Evolutionary conservation across 2,888 invertebrate species (phyloP).

Genomic region (Heliconius ethilla): DNA sequence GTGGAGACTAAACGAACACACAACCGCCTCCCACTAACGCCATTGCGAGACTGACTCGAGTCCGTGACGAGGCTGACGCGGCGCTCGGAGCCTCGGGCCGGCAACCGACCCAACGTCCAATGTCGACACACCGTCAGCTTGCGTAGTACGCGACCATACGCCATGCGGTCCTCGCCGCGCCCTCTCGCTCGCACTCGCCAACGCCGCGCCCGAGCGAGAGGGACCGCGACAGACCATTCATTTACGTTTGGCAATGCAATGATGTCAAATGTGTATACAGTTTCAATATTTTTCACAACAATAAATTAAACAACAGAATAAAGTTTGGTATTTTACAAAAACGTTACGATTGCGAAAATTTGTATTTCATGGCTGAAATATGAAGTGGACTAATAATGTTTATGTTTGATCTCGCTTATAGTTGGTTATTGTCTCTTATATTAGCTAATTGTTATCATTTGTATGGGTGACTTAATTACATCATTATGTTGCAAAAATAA

Average conservation of each 20-base stretch:
- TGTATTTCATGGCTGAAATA: slow-evolving; percentile 44
- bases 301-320: slow-evolving; percentile 50
- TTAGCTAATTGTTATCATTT: slow-evolving; percentile 23
- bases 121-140: slow-evolving; percentile 81
- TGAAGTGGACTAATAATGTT: slow-evolving; percentile 32
- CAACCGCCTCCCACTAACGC: slow-evolving; percentile 75
- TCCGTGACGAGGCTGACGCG: slow-evolving; percentile 53
- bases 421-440: no score
- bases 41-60: slow-evolving; percentile 78
- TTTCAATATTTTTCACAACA: slow-evolving; percentile 68
- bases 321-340: slow-evolving; percentile 45
- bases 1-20: slow-evolving; percentile 76
- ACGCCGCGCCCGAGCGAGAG: slow-evolving; percentile 49
- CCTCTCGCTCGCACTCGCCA: slow-evolving; percentile 62
- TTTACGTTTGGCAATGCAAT: slow-evolving; percentile 76
- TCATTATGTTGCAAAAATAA: slow-evolving; percentile 40
- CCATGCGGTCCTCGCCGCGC: slow-evolving; percentile 63
- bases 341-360: slow-evolving; percentile 46
- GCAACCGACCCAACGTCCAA: slow-evolving; percentile 80
- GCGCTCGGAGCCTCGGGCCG: slow-evolving; percentile 73
- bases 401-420: slow-evolving; percentile 6
- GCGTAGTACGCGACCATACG: slow-evolving; percentile 79
- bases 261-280: slow-evolving; percentile 60
- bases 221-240: slow-evolving; percentile 72
- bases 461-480: slow-evolving; percentile 31